phyloP scores from a whole-genome alignment of 1,140 invertebrate species.

The Spodoptera frugiperda region DNA sequence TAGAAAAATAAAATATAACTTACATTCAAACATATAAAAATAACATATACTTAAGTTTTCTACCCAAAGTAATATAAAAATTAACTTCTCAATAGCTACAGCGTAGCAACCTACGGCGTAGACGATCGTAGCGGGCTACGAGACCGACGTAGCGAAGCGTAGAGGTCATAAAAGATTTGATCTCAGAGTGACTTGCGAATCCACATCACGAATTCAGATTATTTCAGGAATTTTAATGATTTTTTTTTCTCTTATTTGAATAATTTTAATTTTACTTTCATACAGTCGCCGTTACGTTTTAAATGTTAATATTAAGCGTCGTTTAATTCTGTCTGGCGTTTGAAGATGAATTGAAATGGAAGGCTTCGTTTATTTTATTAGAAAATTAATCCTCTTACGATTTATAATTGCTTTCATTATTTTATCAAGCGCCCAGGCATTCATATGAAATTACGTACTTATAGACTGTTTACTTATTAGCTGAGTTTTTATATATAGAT shows the following conservation, averaged over 20 bases:
- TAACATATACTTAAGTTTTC: not conserved
- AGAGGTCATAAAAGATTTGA: not conserved
- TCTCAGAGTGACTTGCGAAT: too few species aligned
- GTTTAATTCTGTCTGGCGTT: too few species aligned
- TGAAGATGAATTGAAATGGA: not conserved
- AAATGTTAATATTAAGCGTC: not conserved
- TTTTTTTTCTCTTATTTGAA: too few species aligned
- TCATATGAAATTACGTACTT: too few species aligned
- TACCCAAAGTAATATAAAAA: not conserved
- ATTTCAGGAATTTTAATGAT: too few species aligned
- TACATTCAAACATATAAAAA: not conserved
- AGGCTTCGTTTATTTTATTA: not conserved
- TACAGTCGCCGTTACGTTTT: not conserved
- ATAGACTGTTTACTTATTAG: too few species aligned
- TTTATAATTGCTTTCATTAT: not conserved
- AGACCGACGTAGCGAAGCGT: not conserved
- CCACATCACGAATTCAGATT: too few species aligned
- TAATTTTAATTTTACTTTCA: too few species aligned
- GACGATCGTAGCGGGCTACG: not conserved
- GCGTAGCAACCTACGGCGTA: slow-evolving; percentile 7
- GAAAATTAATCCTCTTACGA: not conserved
- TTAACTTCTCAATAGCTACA: not conserved
- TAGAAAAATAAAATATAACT: too few species aligned
- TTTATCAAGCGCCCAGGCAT: too few species aligned
- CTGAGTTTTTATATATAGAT: too few species aligned